phyloP scores from a whole-genome alignment of 2,888 invertebrate species.

The Opisthograptis luteolata region DNA sequence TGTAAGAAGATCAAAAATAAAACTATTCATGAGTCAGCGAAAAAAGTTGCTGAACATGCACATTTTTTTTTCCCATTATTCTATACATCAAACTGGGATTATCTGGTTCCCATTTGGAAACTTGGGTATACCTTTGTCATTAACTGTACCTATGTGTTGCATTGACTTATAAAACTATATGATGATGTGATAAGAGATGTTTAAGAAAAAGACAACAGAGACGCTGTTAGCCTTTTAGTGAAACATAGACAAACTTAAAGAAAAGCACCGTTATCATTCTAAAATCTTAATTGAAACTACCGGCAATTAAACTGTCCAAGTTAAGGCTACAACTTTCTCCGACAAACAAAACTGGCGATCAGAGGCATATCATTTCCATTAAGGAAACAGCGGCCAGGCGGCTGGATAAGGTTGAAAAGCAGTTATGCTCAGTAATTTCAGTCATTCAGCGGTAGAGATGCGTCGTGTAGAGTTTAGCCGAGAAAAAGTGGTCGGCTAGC shows the following conservation, averaged over 20 bases:
- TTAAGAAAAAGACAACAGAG: no score
- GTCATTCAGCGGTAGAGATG: conserved; percentile 20
- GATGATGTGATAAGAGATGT: no score
- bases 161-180: no score
- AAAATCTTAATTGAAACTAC: conserved; percentile 28
- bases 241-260: background rate
- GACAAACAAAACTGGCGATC: conserved; percentile 31
- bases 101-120: no score
- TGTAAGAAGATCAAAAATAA: no score
- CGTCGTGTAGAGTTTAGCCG: background rate
- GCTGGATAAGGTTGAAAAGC: conserved; percentile 27
- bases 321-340: conserved; percentile 15
- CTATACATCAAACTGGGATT: no score
- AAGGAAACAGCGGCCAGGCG: conserved; percentile 26
- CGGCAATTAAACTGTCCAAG: conserved; percentile 26
- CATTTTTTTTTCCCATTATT: no score
- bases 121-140: no score
- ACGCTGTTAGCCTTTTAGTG: no score
- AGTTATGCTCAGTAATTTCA: conserved; percentile 30
- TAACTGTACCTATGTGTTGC: no score
- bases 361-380: conserved; percentile 30
- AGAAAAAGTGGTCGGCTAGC: background rate
- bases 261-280: conserved; percentile 10
- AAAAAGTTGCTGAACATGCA: no score
- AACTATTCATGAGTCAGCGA: no score